phyloP scores from a whole-genome alignment of 2,888 invertebrate species.

The Eupeodes luniger region DNA sequence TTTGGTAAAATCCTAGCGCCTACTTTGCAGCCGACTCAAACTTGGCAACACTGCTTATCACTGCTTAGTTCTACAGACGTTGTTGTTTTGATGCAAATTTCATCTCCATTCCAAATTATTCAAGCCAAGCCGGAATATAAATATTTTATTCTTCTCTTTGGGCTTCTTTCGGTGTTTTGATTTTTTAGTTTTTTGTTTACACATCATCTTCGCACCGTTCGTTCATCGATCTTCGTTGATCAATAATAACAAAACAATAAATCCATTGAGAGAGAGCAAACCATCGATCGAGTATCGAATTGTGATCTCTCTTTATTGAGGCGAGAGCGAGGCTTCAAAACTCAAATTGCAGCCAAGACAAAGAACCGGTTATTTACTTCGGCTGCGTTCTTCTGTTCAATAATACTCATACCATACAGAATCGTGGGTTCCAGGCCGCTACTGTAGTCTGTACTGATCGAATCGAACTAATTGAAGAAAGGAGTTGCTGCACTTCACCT shows the following conservation, averaged over 20 bases:
- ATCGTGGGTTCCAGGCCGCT: constrained; percentile 38
- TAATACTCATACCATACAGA: constrained; percentile 30
- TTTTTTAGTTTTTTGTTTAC: constrained; percentile 67
- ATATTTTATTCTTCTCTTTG: not conserved
- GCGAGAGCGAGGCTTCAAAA: constrained; percentile 37
- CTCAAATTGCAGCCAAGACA: constrained; percentile 42
- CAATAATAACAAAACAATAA: constrained; percentile 49
- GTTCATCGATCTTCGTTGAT: constrained; percentile 53
- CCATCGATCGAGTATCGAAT: constrained; percentile 75
- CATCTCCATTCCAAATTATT: constrained; percentile 17
- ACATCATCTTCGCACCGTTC: constrained; percentile 67
- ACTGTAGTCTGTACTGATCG: constrained; percentile 62
- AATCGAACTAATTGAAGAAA: constrained; percentile 45
- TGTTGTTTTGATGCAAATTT: not conserved
- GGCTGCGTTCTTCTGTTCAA: not conserved
- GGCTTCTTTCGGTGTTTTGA: constrained; percentile 19
- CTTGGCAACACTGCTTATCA: constrained; percentile 52
- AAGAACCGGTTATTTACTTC: constrained; percentile 52
- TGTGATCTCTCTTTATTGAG: constrained; percentile 2
- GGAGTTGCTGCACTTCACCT: not conserved
- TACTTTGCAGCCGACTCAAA: constrained; percentile 27
- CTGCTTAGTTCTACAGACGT: not conserved
- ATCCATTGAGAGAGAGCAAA: constrained; percentile 6
- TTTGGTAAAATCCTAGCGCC: not conserved
- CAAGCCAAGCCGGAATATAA: constrained; percentile 31